Evolutionary conservation across 1,140 invertebrate genomes (phyloP).

Genomic region (Macrobrachium nipponense): DNA sequence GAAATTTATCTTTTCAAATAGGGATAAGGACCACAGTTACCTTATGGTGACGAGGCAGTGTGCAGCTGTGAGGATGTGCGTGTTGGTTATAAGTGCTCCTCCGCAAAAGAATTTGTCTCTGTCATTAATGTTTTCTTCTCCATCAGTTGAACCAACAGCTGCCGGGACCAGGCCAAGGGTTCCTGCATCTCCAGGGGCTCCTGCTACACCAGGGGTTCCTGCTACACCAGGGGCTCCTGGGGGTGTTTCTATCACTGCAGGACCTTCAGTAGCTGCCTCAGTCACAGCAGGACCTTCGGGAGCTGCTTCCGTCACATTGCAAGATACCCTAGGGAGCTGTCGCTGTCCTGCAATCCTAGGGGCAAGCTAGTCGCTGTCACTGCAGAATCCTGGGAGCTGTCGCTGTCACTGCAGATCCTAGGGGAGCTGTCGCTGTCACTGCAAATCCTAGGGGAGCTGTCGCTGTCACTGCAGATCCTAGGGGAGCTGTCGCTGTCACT

Average conservation of each 20-base stretch:
- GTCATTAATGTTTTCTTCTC: background rate
- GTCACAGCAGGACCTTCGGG: background rate
- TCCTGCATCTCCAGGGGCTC: too few species aligned
- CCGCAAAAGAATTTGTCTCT: constrained; percentile 74
- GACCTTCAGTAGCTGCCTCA: background rate
- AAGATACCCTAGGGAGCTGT: too few species aligned
- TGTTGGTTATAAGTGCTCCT: constrained; percentile 79
- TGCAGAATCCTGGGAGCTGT: background rate
- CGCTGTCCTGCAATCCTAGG: too few species aligned
- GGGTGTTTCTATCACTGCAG: background rate
- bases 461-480: too few species aligned
- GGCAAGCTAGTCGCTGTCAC: background rate
- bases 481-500: too few species aligned
- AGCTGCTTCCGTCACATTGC: too few species aligned
- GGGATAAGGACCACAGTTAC: constrained; percentile 16
- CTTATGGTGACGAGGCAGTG: constrained; percentile 77
- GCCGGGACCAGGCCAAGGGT: too few species aligned
- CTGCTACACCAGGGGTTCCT: too few species aligned
- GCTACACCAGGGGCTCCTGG: background rate
- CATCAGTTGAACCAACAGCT: background rate
- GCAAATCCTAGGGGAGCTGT: too few species aligned
- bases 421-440: too few species aligned
- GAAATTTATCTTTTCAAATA: background rate
- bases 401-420: background rate
- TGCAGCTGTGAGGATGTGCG: constrained; percentile 84